phyloP scores from a whole-genome alignment of 2,888 invertebrate genomes.

The Meganola albula region DNA sequence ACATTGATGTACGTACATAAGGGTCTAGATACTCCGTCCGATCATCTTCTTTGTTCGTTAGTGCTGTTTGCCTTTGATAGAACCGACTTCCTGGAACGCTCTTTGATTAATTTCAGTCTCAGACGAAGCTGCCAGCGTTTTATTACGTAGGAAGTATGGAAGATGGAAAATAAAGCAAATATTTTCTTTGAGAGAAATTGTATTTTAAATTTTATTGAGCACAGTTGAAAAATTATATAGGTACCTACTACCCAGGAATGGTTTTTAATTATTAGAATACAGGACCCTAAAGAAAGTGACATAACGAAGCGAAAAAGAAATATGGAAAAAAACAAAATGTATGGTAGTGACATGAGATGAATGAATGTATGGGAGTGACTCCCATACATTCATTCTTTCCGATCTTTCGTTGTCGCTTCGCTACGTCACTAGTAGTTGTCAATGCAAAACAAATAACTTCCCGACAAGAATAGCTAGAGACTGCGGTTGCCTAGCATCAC shows the following conservation, averaged over 20 bases:
- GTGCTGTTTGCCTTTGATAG: conserved; percentile 30
- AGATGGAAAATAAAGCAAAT: not conserved
- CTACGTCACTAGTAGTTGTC: too few species aligned
- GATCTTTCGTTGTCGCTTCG: too few species aligned
- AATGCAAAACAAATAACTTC: too few species aligned
- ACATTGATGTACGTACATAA: too few species aligned
- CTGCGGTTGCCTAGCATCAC: too few species aligned
- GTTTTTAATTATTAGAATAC: not conserved
- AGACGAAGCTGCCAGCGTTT: conserved; percentile 16
- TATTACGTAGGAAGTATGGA: conserved; percentile 1
- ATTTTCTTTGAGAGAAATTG: not conserved
- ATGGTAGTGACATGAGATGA: too few species aligned
- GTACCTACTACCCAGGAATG: not conserved
- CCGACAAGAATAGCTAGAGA: too few species aligned
- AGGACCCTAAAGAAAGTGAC: conserved; percentile 4
- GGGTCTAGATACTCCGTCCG: conserved; percentile 13
- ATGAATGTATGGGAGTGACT: too few species aligned
- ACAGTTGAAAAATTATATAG: not conserved
- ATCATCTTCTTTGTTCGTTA: conserved; percentile 31
- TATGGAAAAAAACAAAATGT: too few species aligned
- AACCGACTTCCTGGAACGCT: conserved; percentile 27
- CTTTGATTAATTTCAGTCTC: conserved; percentile 31
- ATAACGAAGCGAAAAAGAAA: conserved; percentile 13
- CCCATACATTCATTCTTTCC: too few species aligned
- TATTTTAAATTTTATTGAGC: not conserved